Percentiles rank a stretch among this genome's conserved stretches.
These are phyloP conservation scores for Thamnaconus septentrionalis DNA, from an alignment of 2,113 vertebrate genomes.

Conservation along the genomic window DNA sequence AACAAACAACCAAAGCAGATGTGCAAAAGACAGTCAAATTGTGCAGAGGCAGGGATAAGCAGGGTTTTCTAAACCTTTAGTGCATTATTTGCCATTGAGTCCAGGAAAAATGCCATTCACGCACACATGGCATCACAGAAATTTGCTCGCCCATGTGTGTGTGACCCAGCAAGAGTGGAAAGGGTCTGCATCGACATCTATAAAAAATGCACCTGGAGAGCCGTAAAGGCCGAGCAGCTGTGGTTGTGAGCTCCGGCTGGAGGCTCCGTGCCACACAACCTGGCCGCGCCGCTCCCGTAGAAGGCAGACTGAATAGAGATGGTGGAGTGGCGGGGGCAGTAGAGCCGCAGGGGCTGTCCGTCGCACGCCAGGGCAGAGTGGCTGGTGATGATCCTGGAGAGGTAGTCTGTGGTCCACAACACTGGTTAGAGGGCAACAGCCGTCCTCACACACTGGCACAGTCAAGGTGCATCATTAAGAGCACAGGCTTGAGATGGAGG, in stretches of 20 bases:
- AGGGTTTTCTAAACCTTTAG: no score
- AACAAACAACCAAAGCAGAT: no score
- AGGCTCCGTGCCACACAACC: constrained; percentile 65
- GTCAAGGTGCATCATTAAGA: no score
- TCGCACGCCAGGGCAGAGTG: constrained; percentile 89
- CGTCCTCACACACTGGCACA: no score
- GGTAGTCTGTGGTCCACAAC: constrained; percentile 83
- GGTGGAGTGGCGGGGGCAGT: constrained; percentile 91
- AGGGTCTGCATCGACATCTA: background rate
- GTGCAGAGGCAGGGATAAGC: no score
- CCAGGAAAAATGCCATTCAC: no score
- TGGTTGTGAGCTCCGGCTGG: constrained; percentile 61
- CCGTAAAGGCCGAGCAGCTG: constrained; percentile 84
- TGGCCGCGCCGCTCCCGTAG: constrained; percentile 77
- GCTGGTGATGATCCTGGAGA: constrained; percentile 90
- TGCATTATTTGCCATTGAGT: no score
- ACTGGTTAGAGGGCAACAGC: background rate
- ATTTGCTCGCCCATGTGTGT: no score
- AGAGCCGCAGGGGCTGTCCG: constrained; percentile 84
- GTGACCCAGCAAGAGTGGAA: constrained; percentile 10
- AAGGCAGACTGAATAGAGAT: constrained; percentile 91
- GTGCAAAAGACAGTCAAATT: no score
- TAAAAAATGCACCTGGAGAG: constrained; percentile 84
- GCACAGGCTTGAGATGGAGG: no score
- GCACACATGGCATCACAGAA: no score